Evolutionary conservation across 2,888 invertebrate genomes (phyloP).

Genomic region (Drosophila prolongata): DNA sequence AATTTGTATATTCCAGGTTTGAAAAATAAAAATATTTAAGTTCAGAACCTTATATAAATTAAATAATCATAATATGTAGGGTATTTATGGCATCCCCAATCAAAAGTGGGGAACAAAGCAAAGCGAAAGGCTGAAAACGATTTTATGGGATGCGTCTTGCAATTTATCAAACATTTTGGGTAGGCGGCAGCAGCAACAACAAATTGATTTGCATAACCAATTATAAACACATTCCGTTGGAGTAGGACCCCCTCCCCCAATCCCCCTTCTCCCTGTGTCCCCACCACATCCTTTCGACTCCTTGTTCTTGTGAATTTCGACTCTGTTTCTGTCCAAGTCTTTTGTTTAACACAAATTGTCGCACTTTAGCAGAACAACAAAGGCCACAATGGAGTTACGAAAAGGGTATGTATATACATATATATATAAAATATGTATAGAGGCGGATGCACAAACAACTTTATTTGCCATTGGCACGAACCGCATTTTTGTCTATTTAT

Average conservation of each 20-base stretch:
- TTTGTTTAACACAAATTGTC: conserved; percentile 70
- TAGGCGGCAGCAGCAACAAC: conserved; percentile 31
- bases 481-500: conserved; percentile 36
- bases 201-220: conserved; percentile 82
- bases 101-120: neutral
- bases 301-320: conserved; percentile 20
- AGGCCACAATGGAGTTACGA: neutral
- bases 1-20: too few relatives aligned
- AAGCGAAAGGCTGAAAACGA: conserved; percentile 18
- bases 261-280: too few relatives aligned
- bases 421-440: neutral
- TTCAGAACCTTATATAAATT: neutral
- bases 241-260: conserved; percentile 1
- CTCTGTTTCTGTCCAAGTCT: conserved; percentile 30
- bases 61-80: neutral
- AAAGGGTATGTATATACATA: neutral
- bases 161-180: conserved; percentile 64
- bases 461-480: conserved; percentile 52
- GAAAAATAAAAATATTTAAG: too few relatives aligned
- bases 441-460: neutral
- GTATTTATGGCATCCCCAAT: conserved; percentile 2
- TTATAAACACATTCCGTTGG: conserved; percentile 75
- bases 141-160: conserved; percentile 46
- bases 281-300: neutral
- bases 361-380: conserved; percentile 54